Evolutionary conservation across 2,113 vertebrate species (phyloP), one percentile per base, ranked within the genome.

Genomic region (Megaceryle torquata): DNA sequence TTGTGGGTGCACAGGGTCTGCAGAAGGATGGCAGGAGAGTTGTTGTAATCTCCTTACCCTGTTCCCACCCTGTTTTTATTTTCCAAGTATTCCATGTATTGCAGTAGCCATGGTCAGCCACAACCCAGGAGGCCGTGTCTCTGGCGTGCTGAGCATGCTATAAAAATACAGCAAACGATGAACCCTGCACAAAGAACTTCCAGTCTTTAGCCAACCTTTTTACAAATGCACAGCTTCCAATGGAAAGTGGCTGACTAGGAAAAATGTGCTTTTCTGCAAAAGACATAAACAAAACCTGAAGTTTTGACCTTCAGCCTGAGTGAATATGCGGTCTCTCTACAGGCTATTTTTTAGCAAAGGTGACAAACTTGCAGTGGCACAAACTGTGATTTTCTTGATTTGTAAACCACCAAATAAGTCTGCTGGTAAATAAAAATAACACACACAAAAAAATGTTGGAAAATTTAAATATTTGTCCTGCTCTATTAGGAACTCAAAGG

Each of bases 221-320:
- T 64, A 92, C 35, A 82, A 79, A 82, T 46, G 53, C 65, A 57
- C 11, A 1, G 54, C 44, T 72, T 94, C 76, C 79, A 88, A 16
- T 35, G 25, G 82, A 72, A 93, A 94, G 35, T 41, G 57, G 50
- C 92, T 86, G 79, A 86, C 39, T 46, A 65, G 53, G 67, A 90
- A 64, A 96, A 93, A 94, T 39, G 29, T 59, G n/a, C 25, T 75
- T 82, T 89, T 84, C 69, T 88, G 70, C 60, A 68, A 83, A 94
- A 91, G 81, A 86, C 39, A 51, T 76, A 92, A 93, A 93, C 48
- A 82, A 82, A 94, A 91, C 70, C 63, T 95, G 90, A 95, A 96
- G 92, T 88, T 91, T 94, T 95, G 94, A 96, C 95, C 94, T 96
- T 95, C 94, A 96, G 83, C 86, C 90, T 70, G 71, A 67, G 85